phyloP scores from a whole-genome alignment of 2,113 vertebrate species.

The Garra rufa region DNA sequence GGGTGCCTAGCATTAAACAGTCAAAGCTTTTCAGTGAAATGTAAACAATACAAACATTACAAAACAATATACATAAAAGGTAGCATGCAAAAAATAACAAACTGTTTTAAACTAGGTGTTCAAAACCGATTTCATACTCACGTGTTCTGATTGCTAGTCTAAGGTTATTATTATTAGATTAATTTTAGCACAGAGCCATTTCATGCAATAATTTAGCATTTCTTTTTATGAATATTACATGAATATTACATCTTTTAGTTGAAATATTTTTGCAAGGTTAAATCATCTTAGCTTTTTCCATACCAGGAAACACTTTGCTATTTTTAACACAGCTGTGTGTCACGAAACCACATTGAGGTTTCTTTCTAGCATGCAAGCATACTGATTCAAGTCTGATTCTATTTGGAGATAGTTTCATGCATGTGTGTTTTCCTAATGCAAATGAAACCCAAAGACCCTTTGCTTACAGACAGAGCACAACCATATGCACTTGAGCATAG shows the following conservation, averaged over 20 bases:
- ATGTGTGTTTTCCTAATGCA: not conserved
- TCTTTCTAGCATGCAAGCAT: not conserved
- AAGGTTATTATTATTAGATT: too few species aligned
- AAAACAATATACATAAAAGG: too few species aligned
- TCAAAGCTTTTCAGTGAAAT: too few species aligned
- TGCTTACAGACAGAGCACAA: not conserved
- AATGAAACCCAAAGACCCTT: not conserved
- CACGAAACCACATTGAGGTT: not conserved
- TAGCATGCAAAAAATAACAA: too few species aligned
- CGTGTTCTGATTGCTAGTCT: too few species aligned
- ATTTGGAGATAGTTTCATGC: not conserved
- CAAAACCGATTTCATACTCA: too few species aligned
- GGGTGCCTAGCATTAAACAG: too few species aligned
- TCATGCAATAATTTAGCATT: not conserved
- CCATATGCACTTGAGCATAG: not conserved
- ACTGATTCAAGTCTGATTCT: not conserved
- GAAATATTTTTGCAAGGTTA: too few species aligned
- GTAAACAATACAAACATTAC: too few species aligned
- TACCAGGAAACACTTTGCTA: not conserved
- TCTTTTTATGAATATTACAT: not conserved
- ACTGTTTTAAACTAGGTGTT: too few species aligned
- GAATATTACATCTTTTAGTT: too few species aligned
- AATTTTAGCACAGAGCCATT: too few species aligned
- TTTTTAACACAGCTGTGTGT: not conserved
- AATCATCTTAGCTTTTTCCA: slow-evolving; percentile 9